Base-by-base conservation (phyloP, 2,113 vertebrate species). In the Chunga burmeisteri region DNA sequence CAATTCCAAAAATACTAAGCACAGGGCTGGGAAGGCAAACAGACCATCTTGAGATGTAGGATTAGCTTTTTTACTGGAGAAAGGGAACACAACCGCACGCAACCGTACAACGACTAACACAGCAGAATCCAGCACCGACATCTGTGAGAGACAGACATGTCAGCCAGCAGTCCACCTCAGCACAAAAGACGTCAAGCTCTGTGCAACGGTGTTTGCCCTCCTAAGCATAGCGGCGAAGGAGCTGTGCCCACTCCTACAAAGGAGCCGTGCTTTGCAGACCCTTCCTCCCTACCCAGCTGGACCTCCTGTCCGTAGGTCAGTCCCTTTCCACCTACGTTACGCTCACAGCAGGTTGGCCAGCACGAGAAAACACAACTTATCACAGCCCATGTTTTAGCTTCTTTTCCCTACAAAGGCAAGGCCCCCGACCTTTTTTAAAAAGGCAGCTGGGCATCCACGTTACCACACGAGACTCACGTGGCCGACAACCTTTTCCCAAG, bases 241-340 rank as follows among this genome's bases (percentile, higher is more conserved):
- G n/a, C 49, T 59, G 22, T 4, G 8, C 32, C 36, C n/a, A n/a
- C 52, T 49, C 5, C 0, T 0, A 86, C 53, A 25, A 65, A 73
- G 67, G 32, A 61, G 52, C 27, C 63, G 44, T 27, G 58, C 80
- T 79, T 74, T 79, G 66, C 61, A 67, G 65, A 59, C 15, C 46
- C 47, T 36, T 90, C 70, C 81, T 75, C 61, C 65, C 34, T 11
- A 27, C 15, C 13, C 61, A 44, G 59, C 65, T 32, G 25, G 55
- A 32, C 16, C 47, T 83, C 38, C 18, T 22, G 36, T 9, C 30
- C 62, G 47, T 0, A 40, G 52, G 1, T 1, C 7, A 83, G 58
- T 19, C 63, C 38, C 36, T 58, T 61, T 34, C 61, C 40, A 82
- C 32, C 50, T 56, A 12, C 19, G 16, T 44, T 10, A 32, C 23